A percentile compares a stretch with the other conserved stretches of the same genome.
These are phyloP conservation scores for Casuarius casuarius DNA, from an alignment of 2,113 vertebrate species.

Conservation along the genomic window DNA sequence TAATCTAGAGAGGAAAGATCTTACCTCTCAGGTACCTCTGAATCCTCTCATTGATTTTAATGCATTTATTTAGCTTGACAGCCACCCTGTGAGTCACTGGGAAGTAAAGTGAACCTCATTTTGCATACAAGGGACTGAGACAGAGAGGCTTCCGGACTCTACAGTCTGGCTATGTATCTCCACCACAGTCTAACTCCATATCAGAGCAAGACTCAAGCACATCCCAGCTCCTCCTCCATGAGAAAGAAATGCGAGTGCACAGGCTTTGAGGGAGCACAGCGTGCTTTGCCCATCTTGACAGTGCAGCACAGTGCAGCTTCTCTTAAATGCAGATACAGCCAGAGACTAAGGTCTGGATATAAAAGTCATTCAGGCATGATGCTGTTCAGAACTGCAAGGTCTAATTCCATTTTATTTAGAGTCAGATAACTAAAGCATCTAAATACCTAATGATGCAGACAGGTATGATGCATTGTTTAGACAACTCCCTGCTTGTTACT, in stretches of 20 bases:
- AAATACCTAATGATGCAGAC: not conserved
- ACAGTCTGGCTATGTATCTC: not conserved
- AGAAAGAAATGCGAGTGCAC: not conserved
- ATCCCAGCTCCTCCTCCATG: not conserved
- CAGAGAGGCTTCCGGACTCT: not conserved
- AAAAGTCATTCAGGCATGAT: not conserved
- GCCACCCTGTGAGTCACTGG: not conserved
- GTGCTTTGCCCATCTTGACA: not conserved
- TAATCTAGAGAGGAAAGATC: not conserved
- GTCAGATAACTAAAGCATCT: not conserved
- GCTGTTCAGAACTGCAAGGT: not conserved
- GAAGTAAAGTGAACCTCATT: not conserved
- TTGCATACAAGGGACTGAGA: not conserved
- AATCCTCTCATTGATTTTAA: not conserved
- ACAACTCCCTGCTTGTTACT: not conserved
- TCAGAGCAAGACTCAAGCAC: not conserved
- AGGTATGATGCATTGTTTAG: not conserved
- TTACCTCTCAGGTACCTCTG: not conserved
- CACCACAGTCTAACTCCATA: not conserved
- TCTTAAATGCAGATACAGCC: not conserved
- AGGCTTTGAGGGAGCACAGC: rapidly evolving
- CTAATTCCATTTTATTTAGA: not conserved
- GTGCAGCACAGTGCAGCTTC: not conserved
- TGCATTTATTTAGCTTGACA: not conserved
- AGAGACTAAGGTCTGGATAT: not conserved